Conservation (phyloP, 2,888 invertebrate genomes). For the Monoplex corrugatus region DNA sequence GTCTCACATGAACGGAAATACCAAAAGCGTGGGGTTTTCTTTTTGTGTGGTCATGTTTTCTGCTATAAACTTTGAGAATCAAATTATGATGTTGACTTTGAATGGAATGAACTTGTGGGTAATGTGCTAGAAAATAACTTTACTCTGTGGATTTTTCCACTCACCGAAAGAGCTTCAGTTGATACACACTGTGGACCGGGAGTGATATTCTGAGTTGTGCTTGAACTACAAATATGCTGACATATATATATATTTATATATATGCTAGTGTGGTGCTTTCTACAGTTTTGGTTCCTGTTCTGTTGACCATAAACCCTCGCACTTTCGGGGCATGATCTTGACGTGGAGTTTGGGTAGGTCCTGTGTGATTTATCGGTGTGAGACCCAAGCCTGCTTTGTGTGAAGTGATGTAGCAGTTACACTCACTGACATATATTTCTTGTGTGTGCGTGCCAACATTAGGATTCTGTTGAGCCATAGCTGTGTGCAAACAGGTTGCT, state of each 20-base stretch:
- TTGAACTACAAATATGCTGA: neutral
- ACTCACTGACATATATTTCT: too few species aligned
- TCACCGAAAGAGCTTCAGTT: neutral
- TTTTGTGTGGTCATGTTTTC: neutral
- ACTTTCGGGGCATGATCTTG: neutral
- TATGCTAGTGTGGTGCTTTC: neutral
- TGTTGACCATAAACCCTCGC: neutral
- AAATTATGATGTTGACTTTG: neutral
- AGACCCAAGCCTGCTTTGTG: neutral
- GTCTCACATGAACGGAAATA: conserved; percentile 8
- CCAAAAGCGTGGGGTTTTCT: neutral
- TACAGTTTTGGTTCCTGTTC: neutral
- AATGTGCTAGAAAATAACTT: neutral
- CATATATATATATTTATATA: neutral
- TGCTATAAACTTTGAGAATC: neutral
- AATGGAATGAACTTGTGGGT: neutral
- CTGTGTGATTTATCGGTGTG: neutral
- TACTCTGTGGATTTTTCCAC: neutral
- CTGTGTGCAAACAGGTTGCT: neutral
- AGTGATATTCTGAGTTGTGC: conserved; percentile 26
- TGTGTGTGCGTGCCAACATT: neutral
- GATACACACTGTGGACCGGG: neutral
- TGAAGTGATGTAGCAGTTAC: neutral
- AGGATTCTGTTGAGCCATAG: neutral
- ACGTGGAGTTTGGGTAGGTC: neutral